Conservation (phyloP, 1,140 invertebrate species). For the Hydropsyche tenuis region DNA sequence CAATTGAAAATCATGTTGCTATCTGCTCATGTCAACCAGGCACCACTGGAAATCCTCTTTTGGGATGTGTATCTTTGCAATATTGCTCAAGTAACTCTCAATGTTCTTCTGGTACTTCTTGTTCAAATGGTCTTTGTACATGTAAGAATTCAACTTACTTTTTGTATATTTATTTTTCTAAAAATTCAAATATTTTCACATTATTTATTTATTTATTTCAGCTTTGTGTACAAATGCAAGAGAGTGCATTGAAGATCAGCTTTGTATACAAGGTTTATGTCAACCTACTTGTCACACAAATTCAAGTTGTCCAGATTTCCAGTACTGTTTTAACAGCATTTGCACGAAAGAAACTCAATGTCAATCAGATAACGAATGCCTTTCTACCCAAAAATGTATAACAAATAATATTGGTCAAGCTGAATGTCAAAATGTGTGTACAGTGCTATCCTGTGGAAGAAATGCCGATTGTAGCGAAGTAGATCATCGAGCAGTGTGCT, state of each 20-base stretch:
- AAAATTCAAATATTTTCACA: conserved; percentile 35
- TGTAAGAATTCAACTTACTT: conserved; percentile 63
- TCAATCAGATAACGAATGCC: conserved; percentile 72
- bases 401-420: conserved; percentile 72
- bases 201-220: conserved; percentile 52
- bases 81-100: conserved; percentile 79
- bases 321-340: conserved; percentile 82
- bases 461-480: conserved; percentile 78
- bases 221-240: conserved; percentile 76
- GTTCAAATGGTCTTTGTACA: conserved; percentile 80
- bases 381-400: conserved; percentile 68
- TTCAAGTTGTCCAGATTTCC: conserved; percentile 78
- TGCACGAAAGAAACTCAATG: conserved; percentile 83
- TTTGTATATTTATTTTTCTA: conserved; percentile 22
- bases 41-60: conserved; percentile 82
- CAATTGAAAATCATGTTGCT: conserved; percentile 74
- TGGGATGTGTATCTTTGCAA: conserved; percentile 80
- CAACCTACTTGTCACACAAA: conserved; percentile 80
- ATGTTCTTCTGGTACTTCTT: conserved; percentile 81
- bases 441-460: conserved; percentile 74
- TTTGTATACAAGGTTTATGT: conserved; percentile 81
- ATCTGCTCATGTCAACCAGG: conserved; percentile 82
- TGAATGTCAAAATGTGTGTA: conserved; percentile 75
- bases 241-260: conserved; percentile 81
- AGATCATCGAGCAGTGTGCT: conserved; percentile 75